Evolutionary conservation across 2,113 vertebrate species (phyloP).

Genomic region (Neodontobutis hainanensis): DNA sequence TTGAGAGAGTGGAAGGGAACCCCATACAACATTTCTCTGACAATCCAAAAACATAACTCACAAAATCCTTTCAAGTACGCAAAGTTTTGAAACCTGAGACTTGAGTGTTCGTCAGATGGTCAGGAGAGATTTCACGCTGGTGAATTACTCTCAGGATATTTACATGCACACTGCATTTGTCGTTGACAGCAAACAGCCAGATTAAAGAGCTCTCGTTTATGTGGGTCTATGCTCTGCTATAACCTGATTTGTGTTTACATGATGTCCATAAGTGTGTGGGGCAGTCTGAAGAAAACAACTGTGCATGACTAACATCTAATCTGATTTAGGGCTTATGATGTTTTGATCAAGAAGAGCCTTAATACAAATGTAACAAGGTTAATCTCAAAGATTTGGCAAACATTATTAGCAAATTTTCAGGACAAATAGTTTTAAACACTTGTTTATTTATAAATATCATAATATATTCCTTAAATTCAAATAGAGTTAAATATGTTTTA

Average conservation of each 20-base stretch:
- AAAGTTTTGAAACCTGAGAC: neutral
- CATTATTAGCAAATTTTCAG: no score
- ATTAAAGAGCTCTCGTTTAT: constrained; percentile 18
- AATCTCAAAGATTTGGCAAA: neutral
- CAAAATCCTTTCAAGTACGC: neutral
- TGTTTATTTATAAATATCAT: no score
- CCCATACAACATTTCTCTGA: neutral
- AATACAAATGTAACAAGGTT: neutral
- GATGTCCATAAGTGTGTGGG: neutral
- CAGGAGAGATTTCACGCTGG: neutral
- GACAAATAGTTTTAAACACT: no score
- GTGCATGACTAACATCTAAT: neutral
- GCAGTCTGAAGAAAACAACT: neutral
- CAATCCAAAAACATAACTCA: neutral
- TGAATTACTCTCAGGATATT: constrained; percentile 15
- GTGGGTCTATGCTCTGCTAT: neutral
- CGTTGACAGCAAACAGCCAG: constrained; percentile 2
- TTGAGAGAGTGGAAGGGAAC: neutral
- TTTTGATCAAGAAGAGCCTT: neutral
- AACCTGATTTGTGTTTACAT: constrained; percentile 27
- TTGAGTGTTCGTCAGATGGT: neutral
- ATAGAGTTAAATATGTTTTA: neutral
- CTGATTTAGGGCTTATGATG: neutral
- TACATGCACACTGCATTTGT: neutral
- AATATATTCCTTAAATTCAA: no score